phyloP scores from a whole-genome alignment of 2,113 vertebrate species.

The Muntiacus muntjak region DNA sequence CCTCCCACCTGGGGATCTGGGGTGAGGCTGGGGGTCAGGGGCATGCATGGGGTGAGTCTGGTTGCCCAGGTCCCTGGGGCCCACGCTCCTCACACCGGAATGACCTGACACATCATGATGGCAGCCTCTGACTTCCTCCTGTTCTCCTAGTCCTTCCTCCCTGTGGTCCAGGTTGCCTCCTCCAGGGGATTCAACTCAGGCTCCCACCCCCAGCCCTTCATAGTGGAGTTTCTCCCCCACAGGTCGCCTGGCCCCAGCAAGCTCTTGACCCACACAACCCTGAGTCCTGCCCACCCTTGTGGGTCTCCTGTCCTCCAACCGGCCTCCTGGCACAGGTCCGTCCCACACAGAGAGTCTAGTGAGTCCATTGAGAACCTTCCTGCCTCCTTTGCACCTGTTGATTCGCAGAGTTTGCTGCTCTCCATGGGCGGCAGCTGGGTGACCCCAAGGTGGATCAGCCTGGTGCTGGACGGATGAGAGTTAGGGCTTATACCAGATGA shows the following conservation, averaged over 20 bases:
- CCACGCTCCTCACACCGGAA: accelerated
- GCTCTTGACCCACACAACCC: background rate
- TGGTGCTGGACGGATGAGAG: background rate
- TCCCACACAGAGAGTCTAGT: background rate
- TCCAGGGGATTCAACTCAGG: accelerated
- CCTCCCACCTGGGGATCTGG: background rate
- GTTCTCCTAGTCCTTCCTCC: background rate
- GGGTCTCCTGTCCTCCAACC: background rate
- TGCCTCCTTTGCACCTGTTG: background rate
- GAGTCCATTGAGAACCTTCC: accelerated
- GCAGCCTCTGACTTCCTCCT: background rate
- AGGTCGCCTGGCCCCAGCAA: background rate
- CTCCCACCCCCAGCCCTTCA: accelerated
- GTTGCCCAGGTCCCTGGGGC: background rate
- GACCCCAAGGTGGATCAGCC: background rate
- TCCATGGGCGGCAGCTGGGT: accelerated
- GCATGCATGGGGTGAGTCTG: background rate
- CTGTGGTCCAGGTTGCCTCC: background rate
- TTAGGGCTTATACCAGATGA: background rate
- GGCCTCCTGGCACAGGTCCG: accelerated
- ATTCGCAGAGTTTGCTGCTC: background rate
- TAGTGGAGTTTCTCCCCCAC: background rate
- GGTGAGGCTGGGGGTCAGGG: background rate
- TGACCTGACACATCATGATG: accelerated
- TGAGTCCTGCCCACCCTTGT: background rate